Base-by-base conservation (phyloP, 2,888 invertebrate genomes). In the Clanis bilineata region DNA sequence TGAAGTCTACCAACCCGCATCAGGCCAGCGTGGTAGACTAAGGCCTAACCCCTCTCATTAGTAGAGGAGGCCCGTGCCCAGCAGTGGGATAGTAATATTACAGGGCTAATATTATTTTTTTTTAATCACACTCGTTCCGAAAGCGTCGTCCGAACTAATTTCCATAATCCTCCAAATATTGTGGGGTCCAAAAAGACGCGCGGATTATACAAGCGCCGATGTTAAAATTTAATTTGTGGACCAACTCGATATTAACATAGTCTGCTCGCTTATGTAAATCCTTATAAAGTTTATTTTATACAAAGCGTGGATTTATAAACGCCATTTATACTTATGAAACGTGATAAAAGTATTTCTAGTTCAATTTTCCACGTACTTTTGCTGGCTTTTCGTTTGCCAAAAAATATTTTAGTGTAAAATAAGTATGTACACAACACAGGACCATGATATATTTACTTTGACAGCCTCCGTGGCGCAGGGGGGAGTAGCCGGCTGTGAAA, bases 201-300 rank as follows among this genome's bases (percentile, higher is more conserved):
- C 10, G 18, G 18, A 32, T 51, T 32, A 65, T 57, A 64, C 23
- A 56, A 32, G 39, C 56, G 58, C 38, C 60, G 44, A 44, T 22
- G 32, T 55, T 45, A 55, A 45, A 22, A 36, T 36, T 57, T 57
- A 51, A 39, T 64, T 63, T 59, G 10, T 32, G 18, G 18, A 51
- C 15, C 28, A 28, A 51, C 51, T 51, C 10, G 3, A 51, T 51
- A 32, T 51, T 32, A 32, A 51, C 51, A 32, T 28, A 32, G 28
- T 32, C 28, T 32, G 18, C 25, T 47, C 28, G 28, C 7, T 45
- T 51, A 51, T 51, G 28, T 28, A 51, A 51, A 51, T 51, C 32
- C 32, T 18, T 28, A 6, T n/a, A 45, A 23, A 51, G 18, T 28
- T 28, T 9, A 28, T 44, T 44, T 22, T 25, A n/a, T 47, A 47